phyloP scores from a whole-genome alignment of 2,888 invertebrate genomes.

The Phyllotreta cruciferae region DNA sequence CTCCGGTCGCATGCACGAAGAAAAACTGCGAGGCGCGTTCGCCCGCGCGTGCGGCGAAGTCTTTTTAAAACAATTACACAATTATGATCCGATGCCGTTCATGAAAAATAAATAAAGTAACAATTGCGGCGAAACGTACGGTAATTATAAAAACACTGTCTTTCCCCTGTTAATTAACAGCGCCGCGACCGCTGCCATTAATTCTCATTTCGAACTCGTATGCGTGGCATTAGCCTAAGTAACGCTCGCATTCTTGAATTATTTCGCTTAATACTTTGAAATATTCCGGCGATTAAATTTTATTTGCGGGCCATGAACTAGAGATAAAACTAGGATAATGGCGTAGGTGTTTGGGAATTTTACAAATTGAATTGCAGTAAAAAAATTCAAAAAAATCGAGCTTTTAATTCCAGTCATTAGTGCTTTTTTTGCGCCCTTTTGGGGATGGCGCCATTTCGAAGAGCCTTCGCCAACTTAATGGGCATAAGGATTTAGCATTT shows the following conservation, averaged over 20 bases:
- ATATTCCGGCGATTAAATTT: constrained; percentile 36
- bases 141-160: constrained; percentile 48
- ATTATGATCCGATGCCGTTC: constrained; percentile 27
- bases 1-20: too few species aligned
- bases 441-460: too few species aligned
- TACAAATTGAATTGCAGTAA: constrained; percentile 13
- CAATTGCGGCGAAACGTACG: constrained; percentile 44
- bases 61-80: constrained; percentile 24
- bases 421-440: too few species aligned
- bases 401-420: not conserved
- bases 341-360: constrained; percentile 14
- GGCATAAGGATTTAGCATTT: constrained; percentile 5
- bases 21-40: not conserved
- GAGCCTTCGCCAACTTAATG: not conserved
- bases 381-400: too few species aligned
- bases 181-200: constrained; percentile 44
- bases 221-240: constrained; percentile 43
- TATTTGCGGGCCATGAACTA: constrained; percentile 19
- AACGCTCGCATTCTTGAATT: constrained; percentile 46
- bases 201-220: constrained; percentile 46
- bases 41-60: not conserved
- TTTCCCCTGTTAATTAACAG: constrained; percentile 47
- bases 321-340: constrained; percentile 29
- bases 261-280: constrained; percentile 42
- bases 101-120: constrained; percentile 43